Base-by-base conservation (phyloP, 1,140 invertebrate species). In the Drosophila teissieri region DNA sequence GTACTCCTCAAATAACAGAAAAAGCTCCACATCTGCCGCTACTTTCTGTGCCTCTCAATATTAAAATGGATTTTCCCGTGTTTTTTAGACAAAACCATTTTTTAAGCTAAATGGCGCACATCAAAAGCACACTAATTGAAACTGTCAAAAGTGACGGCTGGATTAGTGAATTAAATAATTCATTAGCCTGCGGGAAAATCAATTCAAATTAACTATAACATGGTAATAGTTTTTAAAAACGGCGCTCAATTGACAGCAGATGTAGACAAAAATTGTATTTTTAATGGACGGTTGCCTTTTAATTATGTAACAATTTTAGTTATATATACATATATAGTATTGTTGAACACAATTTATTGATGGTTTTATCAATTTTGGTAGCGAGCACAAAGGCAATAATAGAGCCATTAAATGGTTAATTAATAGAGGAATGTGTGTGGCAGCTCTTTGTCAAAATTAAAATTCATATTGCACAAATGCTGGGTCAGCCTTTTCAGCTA, bases 161-260 rank as follows among this genome's bases (percentile, higher is more conserved):
- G 55, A 67, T 68, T 84, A 84, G 83, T 73, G 68, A 80, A 80
- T 80, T 64, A 63, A 73, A 76, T 84, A 62, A 72, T 68, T 62
- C 46, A 68, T 55, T 24, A 8, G 10, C 67, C 67, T 53, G 37
- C 6, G 56, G 44, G 36, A 45, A 58, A 80, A 85, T 80, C 80
- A 85, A 80, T 80, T 62, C 27, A 67, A 73, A 84, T 85, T 77
- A 80, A 73, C 78, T 57, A 73, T 75, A 56, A 58, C 31, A 44
- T 12, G 34, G 40, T 31, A 45, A 80, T 49, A 22, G 56, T 15
- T 52, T 34, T 52, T 19, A 27, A 52, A 57, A 62, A 54, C 22
- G 12, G 15, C 6, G n/a, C 14, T 42, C 60, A 52, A 65, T 62
- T 49, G 53, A 85, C 73, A 46, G 48, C 44, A 58, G 62, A 45